Evolutionary conservation across 2,113 vertebrate species (phyloP), one percentile per base, ranked within the genome.

Genomic region (Chlorocebus sabaeus): DNA sequence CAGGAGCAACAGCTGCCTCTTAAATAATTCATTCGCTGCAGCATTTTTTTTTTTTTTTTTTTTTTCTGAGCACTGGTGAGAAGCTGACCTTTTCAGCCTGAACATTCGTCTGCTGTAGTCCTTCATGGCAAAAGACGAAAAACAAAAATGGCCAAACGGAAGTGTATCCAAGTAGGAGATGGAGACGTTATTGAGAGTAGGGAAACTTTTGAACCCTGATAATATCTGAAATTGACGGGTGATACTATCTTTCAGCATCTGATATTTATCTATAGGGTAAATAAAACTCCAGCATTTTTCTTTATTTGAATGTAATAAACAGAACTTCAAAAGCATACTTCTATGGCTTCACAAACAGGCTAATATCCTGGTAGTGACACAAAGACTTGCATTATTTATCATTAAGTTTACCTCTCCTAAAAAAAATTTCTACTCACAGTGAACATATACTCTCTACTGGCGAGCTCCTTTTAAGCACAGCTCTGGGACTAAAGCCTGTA

Each of bases 11-110:
- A 88, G 80, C 70, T 97, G 64, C 83, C 17, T 96, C 79, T 89
- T 97, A 82, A 96, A 97, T 98, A 40, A 97, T 98, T 97, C 95
- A 96, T 95, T 96, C 90, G 50, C 52, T 82, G 61, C 85, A 90
- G 81, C 57, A 50, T 89, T 55, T 84, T 80, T 67, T 90, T 92
- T 80, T 81, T n/a, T 81, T n/a, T 87, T 70, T 80, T 67, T 90
- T 92, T 81, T 38, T 87, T 43, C 73, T 68, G 72, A 93, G 61
- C 52, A 57, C 35, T 82, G 35, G 40, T 94, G 70, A 82, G 85
- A 79, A 86, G 57, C 70, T 97, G 95, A 94, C 96, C 87, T 97
- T 96, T 96, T 85, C 80, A 82, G 45, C 50, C 48, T 52, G 48
- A 82, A 76, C 23, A 27, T 86, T 81, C 13, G 1, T 84, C 76